These are phyloP conservation scores for Picus viridis DNA, from an alignment of 2,797 vertebrate species.

Conservation along the genomic window DNA sequence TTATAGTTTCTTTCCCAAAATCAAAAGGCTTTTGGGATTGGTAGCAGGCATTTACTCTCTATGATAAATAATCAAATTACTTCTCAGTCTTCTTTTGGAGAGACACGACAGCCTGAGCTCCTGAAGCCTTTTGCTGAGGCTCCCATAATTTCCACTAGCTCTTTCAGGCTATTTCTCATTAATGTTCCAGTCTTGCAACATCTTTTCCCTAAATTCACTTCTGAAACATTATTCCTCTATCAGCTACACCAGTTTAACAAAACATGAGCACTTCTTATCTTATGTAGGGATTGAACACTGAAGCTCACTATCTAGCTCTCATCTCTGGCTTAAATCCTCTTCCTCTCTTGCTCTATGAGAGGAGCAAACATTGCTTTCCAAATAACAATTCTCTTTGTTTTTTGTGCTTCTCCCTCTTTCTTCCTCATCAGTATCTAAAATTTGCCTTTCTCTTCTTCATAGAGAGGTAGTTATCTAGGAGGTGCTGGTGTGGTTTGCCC, in stretches of 20 bases:
- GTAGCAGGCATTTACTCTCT: not conserved
- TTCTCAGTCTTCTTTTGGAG: not conserved
- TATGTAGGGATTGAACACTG: not conserved
- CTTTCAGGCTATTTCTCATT: not conserved
- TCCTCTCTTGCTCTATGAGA: not conserved
- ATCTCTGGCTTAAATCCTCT: not conserved
- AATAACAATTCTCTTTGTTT: not conserved
- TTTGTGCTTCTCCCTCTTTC: not conserved
- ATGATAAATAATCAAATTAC: not conserved
- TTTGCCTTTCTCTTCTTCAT: not conserved
- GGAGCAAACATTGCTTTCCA: not conserved
- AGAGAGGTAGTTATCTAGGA: not conserved
- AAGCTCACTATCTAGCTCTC: not conserved
- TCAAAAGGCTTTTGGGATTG: not conserved
- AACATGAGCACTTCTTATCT: not conserved
- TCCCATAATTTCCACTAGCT: not conserved
- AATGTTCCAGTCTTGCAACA: not conserved
- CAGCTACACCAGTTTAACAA: not conserved
- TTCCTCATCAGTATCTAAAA: not conserved
- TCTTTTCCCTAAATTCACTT: not conserved
- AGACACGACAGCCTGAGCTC: not conserved
- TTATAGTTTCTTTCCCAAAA: not conserved
- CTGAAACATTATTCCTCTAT: not conserved
- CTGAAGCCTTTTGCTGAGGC: not conserved
- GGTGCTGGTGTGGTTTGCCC: not conserved